phyloP scores from a whole-genome alignment of 92 coral and sea anemone genomes.

The Palythoa grandiflora region DNA sequence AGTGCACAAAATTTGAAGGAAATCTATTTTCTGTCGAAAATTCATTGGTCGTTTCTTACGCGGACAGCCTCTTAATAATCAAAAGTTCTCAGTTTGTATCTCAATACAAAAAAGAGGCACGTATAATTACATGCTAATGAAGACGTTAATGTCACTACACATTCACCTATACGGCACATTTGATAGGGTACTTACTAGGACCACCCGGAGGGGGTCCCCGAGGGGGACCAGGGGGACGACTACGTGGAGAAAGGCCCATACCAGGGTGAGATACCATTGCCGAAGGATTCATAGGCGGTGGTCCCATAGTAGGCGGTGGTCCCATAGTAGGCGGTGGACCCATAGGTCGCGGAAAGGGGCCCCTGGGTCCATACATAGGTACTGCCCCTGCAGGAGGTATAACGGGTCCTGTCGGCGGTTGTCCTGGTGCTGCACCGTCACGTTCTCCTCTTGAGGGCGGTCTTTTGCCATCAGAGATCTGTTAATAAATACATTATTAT shows the following conservation, averaged over 20 bases:
- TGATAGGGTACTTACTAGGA: slow-evolving; percentile 16
- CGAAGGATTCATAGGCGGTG: slow-evolving; percentile 9
- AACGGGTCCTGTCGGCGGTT: slow-evolving; percentile 28
- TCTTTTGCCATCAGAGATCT: slow-evolving; percentile 32
- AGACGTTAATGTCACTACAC: too few relatives aligned
- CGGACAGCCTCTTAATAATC: too few relatives aligned
- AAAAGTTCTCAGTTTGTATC: too few relatives aligned
- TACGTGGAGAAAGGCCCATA: slow-evolving; percentile 18
- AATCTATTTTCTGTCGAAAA: too few relatives aligned
- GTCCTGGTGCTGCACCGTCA: slow-evolving; percentile 16
- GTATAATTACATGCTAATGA: too few relatives aligned
- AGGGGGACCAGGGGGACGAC: slow-evolving; percentile 21
- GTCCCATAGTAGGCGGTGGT: slow-evolving; percentile 23
- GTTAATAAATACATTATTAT: not conserved
- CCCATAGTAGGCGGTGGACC: slow-evolving; percentile 40
- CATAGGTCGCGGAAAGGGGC: slow-evolving; percentile 35
- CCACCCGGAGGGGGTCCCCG: slow-evolving; percentile 32
- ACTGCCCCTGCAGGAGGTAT: slow-evolving; percentile 28
- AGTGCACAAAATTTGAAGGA: too few relatives aligned
- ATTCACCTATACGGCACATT: too few relatives aligned
- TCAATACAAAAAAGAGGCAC: too few relatives aligned
- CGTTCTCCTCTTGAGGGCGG: slow-evolving; percentile 43
- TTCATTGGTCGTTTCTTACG: too few relatives aligned
- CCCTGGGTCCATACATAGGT: slow-evolving; percentile 32
- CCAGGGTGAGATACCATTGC: slow-evolving; percentile 33